Conservation (phyloP, 1,140 invertebrate species). For the Aphis gossypii region DNA sequence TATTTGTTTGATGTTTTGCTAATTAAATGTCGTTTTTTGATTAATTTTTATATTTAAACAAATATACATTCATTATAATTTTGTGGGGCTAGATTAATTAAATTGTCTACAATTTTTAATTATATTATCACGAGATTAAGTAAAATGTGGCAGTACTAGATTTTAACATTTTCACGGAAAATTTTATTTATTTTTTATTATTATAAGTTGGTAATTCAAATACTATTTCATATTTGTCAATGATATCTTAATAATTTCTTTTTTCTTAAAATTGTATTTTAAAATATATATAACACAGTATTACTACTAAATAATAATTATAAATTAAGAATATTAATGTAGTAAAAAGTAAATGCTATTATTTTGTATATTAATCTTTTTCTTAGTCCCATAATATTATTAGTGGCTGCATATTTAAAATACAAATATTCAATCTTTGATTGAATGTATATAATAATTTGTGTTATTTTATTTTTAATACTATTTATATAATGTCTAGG, state of each 20-base stretch:
- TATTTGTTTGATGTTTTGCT: background rate
- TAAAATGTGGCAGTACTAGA: background rate
- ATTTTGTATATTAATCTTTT: background rate
- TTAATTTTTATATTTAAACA: background rate
- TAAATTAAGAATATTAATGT: background rate
- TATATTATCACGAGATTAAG: too few species aligned
- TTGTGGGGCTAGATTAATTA: background rate
- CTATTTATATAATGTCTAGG: background rate
- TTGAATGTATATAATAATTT: background rate
- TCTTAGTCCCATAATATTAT: background rate
- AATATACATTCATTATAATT: background rate
- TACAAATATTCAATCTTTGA: background rate
- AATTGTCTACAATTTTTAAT: background rate
- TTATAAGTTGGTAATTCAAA: background rate
- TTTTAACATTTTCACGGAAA: background rate
- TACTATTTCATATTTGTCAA: background rate
- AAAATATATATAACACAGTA: too few species aligned
- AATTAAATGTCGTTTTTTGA: background rate
- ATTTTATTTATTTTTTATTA: background rate
- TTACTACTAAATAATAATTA: background rate
- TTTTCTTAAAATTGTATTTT: background rate
- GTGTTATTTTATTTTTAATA: constrained; percentile 1
- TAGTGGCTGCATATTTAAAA: constrained; percentile 7
- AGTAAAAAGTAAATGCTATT: background rate
- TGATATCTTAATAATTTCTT: background rate